These are phyloP conservation scores for Stenotaenia linearis DNA, from an alignment of 2,888 invertebrate species.

Conservation along the genomic window DNA sequence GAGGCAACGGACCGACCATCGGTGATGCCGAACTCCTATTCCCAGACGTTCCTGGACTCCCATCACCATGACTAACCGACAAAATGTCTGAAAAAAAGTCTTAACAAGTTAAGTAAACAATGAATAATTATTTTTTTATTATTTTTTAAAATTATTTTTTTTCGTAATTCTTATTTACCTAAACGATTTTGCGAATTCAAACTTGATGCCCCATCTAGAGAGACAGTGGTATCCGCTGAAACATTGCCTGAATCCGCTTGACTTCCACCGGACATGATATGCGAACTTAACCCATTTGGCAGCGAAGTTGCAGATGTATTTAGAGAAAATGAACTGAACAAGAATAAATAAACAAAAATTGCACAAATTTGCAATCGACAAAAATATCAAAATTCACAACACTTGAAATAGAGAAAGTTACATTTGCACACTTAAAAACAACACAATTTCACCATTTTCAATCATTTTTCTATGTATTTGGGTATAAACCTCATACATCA, in stretches of 20 bases:
- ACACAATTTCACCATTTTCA: too few species aligned
- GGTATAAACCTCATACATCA: too few species aligned
- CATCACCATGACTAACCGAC: not conserved
- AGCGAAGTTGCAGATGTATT: not conserved
- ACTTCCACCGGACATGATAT: not conserved
- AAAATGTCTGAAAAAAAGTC: not conserved
- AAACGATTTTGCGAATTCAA: not conserved
- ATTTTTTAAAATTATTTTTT: not conserved
- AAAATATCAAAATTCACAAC: not conserved
- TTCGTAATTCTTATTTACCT: not conserved
- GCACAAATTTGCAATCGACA: not conserved
- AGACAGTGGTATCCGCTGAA: not conserved
- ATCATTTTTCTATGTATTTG: too few species aligned
- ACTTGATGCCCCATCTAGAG: not conserved
- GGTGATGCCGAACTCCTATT: not conserved
- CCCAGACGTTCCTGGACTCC: not conserved
- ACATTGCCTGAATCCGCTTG: conserved; percentile 2
- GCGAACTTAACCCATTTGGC: not conserved
- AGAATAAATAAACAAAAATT: not conserved
- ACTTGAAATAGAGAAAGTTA: too few species aligned
- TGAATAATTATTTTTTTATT: not conserved
- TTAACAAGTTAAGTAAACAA: not conserved
- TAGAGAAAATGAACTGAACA: not conserved
- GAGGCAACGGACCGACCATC: not conserved
- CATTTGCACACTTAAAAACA: too few species aligned